Percentiles rank a stretch among this genome's conserved stretches.
Conservation (phyloP, 37 sponge, comb jelly and placozoan species). For the Hexactinellida sp. region DNA sequence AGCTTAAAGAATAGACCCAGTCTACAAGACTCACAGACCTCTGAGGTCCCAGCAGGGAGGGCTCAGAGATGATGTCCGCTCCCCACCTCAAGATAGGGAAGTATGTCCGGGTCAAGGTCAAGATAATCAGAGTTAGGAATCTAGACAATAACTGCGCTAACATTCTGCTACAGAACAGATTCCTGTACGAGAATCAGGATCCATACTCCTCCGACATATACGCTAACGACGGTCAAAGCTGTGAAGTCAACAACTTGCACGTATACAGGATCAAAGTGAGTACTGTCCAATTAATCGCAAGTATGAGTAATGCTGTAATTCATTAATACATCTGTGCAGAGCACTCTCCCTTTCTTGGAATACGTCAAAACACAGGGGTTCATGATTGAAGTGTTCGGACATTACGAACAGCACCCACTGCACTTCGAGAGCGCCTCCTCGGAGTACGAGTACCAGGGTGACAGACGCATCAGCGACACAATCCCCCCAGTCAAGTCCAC, state of each 20-base stretch:
- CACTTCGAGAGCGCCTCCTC: constrained; percentile 53
- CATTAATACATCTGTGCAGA: too few relatives aligned
- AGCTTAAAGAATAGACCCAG: not conserved
- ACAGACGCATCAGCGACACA: not conserved
- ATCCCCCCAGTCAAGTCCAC: constrained; percentile 12
- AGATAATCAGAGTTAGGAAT: not conserved
- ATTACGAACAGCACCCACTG: constrained; percentile 68
- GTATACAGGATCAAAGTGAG: not conserved
- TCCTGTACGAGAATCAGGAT: constrained; percentile 15
- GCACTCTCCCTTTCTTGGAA: constrained; percentile 26
- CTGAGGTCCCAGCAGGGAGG: not conserved
- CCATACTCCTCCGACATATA: not conserved
- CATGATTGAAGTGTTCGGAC: constrained; percentile 74
- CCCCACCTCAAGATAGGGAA: not conserved
- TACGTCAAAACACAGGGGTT: constrained; percentile 55
- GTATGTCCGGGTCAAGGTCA: not conserved
- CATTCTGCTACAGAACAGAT: not conserved
- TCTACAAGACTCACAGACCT: not conserved
- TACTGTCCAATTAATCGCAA: too few relatives aligned
- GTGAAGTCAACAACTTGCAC: not conserved
- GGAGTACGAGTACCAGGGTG: not conserved
- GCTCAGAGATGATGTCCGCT: not conserved
- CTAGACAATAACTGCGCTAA: constrained; percentile 5
- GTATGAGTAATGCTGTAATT: not conserved
- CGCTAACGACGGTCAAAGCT: not conserved